A percentile compares a stretch with the other conserved stretches of the same genome.
These are phyloP conservation scores for Beris chalybata DNA, from an alignment of 2,888 invertebrate genomes.

Conservation along the genomic window DNA sequence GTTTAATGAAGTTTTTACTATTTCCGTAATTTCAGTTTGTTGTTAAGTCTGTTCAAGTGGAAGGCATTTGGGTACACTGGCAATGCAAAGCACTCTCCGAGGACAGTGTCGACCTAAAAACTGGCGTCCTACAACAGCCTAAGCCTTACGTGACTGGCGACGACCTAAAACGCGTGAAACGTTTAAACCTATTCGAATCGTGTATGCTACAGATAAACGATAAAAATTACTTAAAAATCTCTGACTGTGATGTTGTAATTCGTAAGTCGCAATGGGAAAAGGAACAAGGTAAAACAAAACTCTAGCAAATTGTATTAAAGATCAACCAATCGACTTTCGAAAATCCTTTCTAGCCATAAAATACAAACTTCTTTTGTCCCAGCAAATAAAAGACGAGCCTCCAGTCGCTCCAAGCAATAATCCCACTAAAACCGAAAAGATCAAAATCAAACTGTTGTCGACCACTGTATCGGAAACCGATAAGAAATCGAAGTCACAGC, in stretches of 20 bases:
- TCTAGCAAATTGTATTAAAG: not conserved
- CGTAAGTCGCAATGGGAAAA: slow-evolving; percentile 78
- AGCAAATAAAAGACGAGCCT: slow-evolving; percentile 44
- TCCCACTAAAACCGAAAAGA: slow-evolving; percentile 12
- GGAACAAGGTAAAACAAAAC: slow-evolving; percentile 59
- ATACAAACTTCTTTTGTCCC: slow-evolving; percentile 44
- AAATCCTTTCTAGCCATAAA: slow-evolving; percentile 41
- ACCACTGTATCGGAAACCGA: slow-evolving; percentile 17
- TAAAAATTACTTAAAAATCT: slow-evolving; percentile 79
- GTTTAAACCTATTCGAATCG: slow-evolving; percentile 83
- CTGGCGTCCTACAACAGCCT: slow-evolving; percentile 65
- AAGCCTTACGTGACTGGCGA: slow-evolving; percentile 71
- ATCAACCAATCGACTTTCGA: not conserved
- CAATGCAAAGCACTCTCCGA: slow-evolving; percentile 74
- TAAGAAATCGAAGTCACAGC: slow-evolving; percentile 33
- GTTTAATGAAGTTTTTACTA: not conserved
- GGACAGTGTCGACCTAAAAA: slow-evolving; percentile 55
- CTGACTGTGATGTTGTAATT: slow-evolving; percentile 72
- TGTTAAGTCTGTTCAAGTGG: slow-evolving; percentile 80
- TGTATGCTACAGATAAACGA: slow-evolving; percentile 89
- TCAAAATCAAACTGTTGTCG: slow-evolving; percentile 20
- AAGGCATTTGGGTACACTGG: slow-evolving; percentile 85
- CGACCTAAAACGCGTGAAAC: slow-evolving; percentile 77
- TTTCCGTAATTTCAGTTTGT: slow-evolving; percentile 61
- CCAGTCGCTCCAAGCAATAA: slow-evolving; percentile 3